Conservation (phyloP, 2,888 invertebrate species). For the Luffia ferchaultella region DNA sequence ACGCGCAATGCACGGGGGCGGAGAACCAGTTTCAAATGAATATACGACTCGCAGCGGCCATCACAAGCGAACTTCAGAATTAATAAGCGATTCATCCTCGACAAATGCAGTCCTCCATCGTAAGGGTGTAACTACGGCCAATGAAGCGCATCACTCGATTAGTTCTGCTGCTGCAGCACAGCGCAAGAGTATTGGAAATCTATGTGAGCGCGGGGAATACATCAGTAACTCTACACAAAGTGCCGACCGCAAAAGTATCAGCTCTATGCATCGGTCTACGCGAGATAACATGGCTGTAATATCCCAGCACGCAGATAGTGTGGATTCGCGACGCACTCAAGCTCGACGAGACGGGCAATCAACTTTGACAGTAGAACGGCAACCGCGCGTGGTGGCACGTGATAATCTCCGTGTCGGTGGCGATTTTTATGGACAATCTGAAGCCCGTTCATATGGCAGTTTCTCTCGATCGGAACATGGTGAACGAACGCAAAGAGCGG, state of each 20-base stretch:
- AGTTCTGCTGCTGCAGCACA: conserved; percentile 80
- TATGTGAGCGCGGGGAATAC: conserved; percentile 77
- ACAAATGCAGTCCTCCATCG: conserved; percentile 82
- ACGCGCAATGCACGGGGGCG: conserved; percentile 54
- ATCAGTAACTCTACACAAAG: conserved; percentile 72
- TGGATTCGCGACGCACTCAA: conserved; percentile 38
- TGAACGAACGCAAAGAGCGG: conserved; percentile 57
- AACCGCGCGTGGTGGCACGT: conserved; percentile 66
- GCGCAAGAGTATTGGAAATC: conserved; percentile 80
- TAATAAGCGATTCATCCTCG: conserved; percentile 77
- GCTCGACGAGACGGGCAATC: conserved; percentile 58
- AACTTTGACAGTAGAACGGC: conserved; percentile 60
- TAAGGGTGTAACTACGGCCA: conserved; percentile 71
- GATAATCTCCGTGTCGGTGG: conserved; percentile 78
- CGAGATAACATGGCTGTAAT: conserved; percentile 59
- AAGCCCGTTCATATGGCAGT: conserved; percentile 74
- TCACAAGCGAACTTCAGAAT: conserved; percentile 78
- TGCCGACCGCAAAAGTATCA: conserved; percentile 78
- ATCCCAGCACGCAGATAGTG: conserved; percentile 58
- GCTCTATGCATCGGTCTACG: conserved; percentile 78
- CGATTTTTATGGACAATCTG: conserved; percentile 77
- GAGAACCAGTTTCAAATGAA: conserved; percentile 25
- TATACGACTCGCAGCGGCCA: conserved; percentile 46
- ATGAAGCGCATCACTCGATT: conserved; percentile 77
- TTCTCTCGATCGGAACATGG: conserved; percentile 61